Conservation (phyloP, 2,888 invertebrate species). For the Hydropsyche betteni region DNA sequence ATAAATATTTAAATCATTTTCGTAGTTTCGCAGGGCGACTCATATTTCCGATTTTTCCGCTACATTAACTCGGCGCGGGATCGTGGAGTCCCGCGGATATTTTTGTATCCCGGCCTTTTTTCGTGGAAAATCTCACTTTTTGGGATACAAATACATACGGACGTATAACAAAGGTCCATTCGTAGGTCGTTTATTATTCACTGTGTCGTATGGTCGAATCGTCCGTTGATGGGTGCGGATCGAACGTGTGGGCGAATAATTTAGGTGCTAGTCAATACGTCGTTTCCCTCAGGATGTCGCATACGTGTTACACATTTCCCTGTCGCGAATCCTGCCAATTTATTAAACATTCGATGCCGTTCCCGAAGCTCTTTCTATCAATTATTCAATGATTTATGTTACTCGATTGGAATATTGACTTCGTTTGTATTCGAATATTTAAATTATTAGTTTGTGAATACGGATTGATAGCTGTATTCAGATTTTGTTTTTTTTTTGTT, state of each 20-base stretch:
- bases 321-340: constrained; percentile 3
- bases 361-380: too few relatives aligned
- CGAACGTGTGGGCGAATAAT: constrained; percentile 36
- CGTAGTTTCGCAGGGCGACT: too few relatives aligned
- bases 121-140: not conserved
- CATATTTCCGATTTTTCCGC: constrained; percentile 15
- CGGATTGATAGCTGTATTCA: too few relatives aligned
- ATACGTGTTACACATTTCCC: not conserved
- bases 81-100: not conserved
- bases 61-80: not conserved
- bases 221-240: constrained; percentile 27
- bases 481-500: too few relatives aligned
- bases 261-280: constrained; percentile 28
- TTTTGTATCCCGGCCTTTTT: not conserved
- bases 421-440: too few relatives aligned
- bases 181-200: constrained; percentile 34
- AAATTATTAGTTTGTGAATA: too few relatives aligned
- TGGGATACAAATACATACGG: not conserved
- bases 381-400: too few relatives aligned
- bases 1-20: too few relatives aligned
- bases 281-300: not conserved
- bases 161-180: constrained; percentile 20
- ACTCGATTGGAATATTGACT: too few relatives aligned
- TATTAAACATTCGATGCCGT: not conserved
- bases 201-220: constrained; percentile 37